Evolutionary conservation across 2,797 vertebrate species (phyloP).

Genomic region (Arnoldichthys spilopterus): DNA sequence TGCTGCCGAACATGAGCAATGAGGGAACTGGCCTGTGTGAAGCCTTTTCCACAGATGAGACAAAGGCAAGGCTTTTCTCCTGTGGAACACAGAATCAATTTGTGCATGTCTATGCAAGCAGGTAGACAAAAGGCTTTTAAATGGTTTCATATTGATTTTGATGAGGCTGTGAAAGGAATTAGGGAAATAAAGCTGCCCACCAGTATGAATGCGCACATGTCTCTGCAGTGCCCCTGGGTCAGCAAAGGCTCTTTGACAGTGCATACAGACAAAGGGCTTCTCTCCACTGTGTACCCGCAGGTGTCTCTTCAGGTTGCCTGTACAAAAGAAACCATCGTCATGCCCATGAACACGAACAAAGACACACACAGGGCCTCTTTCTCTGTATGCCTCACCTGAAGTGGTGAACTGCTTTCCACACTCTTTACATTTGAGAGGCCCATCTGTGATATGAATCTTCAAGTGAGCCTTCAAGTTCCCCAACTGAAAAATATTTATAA

Average conservation of each 20-base stretch:
- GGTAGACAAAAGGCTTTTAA: neutral
- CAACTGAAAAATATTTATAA: constrained; percentile 70
- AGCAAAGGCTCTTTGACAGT: constrained; percentile 95
- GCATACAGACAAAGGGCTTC: constrained; percentile 92
- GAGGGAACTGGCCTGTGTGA: constrained; percentile 97
- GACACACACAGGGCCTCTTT: neutral
- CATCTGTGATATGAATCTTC: constrained; percentile 93
- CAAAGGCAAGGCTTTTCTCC: constrained; percentile 98
- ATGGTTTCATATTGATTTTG: neutral
- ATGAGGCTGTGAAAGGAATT: neutral
- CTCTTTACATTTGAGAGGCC: constrained; percentile 95
- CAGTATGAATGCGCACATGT: constrained; percentile 96
- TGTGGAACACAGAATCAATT: constrained; percentile 61
- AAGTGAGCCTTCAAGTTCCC: constrained; percentile 96
- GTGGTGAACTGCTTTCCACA: constrained; percentile 99
- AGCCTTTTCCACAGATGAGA: constrained; percentile 92
- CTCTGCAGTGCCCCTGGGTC: constrained; percentile 95
- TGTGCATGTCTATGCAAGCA: neutral
- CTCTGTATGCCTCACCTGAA: constrained; percentile 81
- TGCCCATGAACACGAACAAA: neutral
- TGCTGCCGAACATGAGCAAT: constrained; percentile 97
- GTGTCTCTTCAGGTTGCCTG: constrained; percentile 96
- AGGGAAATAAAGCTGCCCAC: constrained; percentile 67
- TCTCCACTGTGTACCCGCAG: constrained; percentile 96
- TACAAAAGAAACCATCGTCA: constrained; percentile 23